phyloP scores from a whole-genome alignment of 2,888 invertebrate genomes.

The Synanthedon formicaeformis region DNA sequence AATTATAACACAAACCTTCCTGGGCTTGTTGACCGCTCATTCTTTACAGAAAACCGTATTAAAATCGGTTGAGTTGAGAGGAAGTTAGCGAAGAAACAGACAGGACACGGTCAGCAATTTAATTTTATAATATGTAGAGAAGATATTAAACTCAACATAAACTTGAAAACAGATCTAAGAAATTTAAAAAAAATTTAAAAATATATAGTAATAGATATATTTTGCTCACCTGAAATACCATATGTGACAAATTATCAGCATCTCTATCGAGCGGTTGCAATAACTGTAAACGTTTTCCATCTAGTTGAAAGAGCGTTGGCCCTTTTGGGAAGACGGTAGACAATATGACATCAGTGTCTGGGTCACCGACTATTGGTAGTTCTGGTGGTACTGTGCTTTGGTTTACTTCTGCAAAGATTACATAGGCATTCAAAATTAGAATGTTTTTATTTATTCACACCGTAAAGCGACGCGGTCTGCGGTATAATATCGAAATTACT shows the following conservation, averaged over 20 bases:
- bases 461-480: no score
- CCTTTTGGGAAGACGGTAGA: slow-evolving; percentile 86
- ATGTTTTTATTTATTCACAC: background rate
- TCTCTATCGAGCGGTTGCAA: slow-evolving; percentile 87
- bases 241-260: slow-evolving; percentile 86
- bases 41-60: no score
- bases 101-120: no score
- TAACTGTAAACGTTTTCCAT: slow-evolving; percentile 84
- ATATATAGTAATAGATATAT: no score
- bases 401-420: slow-evolving; percentile 76
- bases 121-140: no score
- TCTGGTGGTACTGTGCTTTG: slow-evolving; percentile 85
- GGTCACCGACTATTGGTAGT: slow-evolving; percentile 86
- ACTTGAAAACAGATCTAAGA: no score
- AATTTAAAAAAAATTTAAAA: no score
- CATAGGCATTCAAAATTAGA: background rate
- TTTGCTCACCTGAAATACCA: slow-evolving; percentile 83
- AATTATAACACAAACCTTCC: no score
- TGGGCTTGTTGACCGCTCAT: no score
- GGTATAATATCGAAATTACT: background rate
- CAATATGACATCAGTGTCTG: slow-evolving; percentile 80
- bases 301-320: slow-evolving; percentile 81
- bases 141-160: no score
- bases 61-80: no score
- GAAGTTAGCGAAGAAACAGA: no score